Conservation (phyloP, 1,140 invertebrate species). For the Drosophila trapezifrons region DNA sequence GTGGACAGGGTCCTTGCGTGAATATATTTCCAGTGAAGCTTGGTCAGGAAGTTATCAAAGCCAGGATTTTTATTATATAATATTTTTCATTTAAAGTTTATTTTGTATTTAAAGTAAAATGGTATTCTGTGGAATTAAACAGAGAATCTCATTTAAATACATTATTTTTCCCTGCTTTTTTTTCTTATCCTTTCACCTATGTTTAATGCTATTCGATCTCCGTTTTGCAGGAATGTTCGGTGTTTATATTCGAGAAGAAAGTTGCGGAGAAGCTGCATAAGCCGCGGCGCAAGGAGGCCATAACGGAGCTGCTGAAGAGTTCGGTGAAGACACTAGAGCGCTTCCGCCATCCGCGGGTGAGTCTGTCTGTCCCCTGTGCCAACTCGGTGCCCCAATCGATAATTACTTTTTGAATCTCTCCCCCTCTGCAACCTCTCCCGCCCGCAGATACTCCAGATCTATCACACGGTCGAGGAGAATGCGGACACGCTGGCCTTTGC, state of each 20-base stretch:
- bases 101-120: too few relatives aligned
- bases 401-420: constrained; percentile 39
- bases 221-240: constrained; percentile 93
- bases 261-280: constrained; percentile 97
- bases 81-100: too few relatives aligned
- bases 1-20: constrained; percentile 50
- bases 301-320: constrained; percentile 94
- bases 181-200: background rate
- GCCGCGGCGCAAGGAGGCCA: constrained; percentile 95
- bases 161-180: background rate
- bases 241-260: constrained; percentile 98
- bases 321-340: constrained; percentile 93
- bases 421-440: background rate
- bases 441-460: constrained; percentile 87
- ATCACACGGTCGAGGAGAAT: constrained; percentile 92
- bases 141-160: background rate
- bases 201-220: background rate
- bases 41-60: too few relatives aligned
- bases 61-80: too few relatives aligned
- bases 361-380: constrained; percentile 2
- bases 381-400: constrained; percentile 17
- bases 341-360: constrained; percentile 93
- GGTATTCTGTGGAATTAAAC: background rate
- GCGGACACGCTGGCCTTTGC: constrained; percentile 95
- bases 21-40: background rate